A percentile compares a stretch with the other conserved stretches of the same genome.
phyloP scores from a whole-genome alignment of 2,113 vertebrate species.

The Phaethon lepturus region DNA sequence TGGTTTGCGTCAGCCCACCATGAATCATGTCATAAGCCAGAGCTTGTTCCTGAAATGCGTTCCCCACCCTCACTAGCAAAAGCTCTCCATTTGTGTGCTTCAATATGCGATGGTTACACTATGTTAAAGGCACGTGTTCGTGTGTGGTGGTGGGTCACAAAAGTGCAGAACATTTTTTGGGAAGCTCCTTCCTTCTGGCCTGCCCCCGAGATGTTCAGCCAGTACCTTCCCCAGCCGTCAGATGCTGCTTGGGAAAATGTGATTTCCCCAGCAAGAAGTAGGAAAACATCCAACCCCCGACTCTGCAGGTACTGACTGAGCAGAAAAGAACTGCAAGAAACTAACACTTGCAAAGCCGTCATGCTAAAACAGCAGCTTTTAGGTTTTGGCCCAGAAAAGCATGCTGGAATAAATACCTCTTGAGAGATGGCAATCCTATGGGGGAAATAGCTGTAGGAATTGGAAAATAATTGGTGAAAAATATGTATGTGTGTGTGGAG shows the following conservation, averaged over 20 bases:
- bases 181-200: neutral
- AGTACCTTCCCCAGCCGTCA: neutral
- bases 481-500: neutral
- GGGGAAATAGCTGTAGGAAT: neutral
- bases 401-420: neutral
- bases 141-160: neutral
- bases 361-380: neutral
- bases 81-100: neutral
- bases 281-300: neutral
- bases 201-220: neutral
- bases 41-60: neutral
- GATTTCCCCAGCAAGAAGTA: neutral
- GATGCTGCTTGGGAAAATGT: neutral
- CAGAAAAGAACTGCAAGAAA: neutral
- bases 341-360: neutral
- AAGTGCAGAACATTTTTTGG: neutral
- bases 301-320: fast-evolving
- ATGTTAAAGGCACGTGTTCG: neutral
- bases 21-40: neutral
- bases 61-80: neutral
- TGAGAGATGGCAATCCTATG: neutral
- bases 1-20: neutral
- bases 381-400: neutral
- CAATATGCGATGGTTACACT: neutral
- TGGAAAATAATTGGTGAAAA: neutral